These are phyloP conservation scores for Bombus superbus DNA, from an alignment of 1,140 invertebrate genomes.

Conservation along the genomic window DNA sequence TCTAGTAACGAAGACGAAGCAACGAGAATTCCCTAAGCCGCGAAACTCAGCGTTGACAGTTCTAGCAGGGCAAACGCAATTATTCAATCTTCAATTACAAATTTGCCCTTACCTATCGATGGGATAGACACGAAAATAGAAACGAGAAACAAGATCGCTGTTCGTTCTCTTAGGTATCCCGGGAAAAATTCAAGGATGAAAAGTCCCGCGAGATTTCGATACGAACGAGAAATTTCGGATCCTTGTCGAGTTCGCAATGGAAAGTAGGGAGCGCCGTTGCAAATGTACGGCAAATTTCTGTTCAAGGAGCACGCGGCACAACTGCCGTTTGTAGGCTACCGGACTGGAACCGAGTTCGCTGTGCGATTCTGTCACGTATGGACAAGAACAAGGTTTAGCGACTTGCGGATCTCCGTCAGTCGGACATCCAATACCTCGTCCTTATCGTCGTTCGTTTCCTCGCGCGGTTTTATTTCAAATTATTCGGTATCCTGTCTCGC, in stretches of 20 bases:
- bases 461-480: no score
- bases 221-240: no score
- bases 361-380: background rate
- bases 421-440: background rate
- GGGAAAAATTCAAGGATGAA: no score
- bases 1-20: background rate
- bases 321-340: background rate
- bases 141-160: no score
- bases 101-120: background rate
- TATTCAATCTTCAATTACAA: background rate
- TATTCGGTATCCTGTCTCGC: background rate
- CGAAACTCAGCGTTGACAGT: background rate
- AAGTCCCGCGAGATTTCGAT: no score
- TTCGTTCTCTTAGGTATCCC: no score
- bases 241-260: no score
- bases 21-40: background rate
- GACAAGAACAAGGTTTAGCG: background rate
- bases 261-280: no score
- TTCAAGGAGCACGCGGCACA: no score
- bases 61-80: no score
- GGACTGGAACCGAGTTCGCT: background rate
- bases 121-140: no score
- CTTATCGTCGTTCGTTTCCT: background rate
- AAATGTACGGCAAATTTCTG: background rate
- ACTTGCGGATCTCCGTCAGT: background rate